Evolutionary conservation across 2,888 invertebrate genomes (phyloP).

Genomic region (Gastrophysa polygoni): DNA sequence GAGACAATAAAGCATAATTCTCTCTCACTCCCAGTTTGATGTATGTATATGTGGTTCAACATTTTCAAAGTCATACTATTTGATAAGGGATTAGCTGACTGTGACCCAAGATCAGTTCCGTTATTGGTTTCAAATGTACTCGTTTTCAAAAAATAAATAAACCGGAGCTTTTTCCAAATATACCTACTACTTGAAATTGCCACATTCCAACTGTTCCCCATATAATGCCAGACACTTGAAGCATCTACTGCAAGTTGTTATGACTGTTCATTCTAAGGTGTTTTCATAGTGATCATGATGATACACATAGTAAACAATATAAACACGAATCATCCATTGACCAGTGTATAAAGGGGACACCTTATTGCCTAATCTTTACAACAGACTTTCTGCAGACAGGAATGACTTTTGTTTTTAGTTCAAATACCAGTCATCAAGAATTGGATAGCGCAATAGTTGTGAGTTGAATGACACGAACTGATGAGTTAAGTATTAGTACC

Average conservation of each 20-base stretch:
- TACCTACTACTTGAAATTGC: not conserved
- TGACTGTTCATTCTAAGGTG: conserved; percentile 56
- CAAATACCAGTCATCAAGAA: not conserved
- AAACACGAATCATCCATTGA: conserved; percentile 56
- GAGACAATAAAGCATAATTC: too few species aligned
- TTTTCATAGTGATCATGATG: conserved; percentile 57
- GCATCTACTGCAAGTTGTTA: conserved; percentile 55
- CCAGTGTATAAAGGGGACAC: conserved; percentile 43
- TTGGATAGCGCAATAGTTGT: not conserved
- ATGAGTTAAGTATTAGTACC: not conserved
- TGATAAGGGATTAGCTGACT: too few species aligned
- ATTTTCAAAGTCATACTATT: too few species aligned
- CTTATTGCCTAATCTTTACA: conserved; percentile 24
- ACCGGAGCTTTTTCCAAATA: not conserved
- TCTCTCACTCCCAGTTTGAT: too few species aligned
- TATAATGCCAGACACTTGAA: conserved; percentile 18
- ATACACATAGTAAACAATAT: conserved; percentile 51
- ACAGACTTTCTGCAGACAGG: conserved; percentile 53
- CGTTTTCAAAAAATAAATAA: not conserved
- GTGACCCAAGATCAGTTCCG: too few species aligned
- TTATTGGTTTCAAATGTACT: too few species aligned
- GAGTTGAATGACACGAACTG: not conserved
- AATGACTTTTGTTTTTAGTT: conserved; percentile 46
- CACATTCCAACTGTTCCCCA: not conserved
- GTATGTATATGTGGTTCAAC: too few species aligned